Evolutionary conservation across 2,797 vertebrate genomes (phyloP).

Genomic region (Sebastiscus albofasciatus): DNA sequence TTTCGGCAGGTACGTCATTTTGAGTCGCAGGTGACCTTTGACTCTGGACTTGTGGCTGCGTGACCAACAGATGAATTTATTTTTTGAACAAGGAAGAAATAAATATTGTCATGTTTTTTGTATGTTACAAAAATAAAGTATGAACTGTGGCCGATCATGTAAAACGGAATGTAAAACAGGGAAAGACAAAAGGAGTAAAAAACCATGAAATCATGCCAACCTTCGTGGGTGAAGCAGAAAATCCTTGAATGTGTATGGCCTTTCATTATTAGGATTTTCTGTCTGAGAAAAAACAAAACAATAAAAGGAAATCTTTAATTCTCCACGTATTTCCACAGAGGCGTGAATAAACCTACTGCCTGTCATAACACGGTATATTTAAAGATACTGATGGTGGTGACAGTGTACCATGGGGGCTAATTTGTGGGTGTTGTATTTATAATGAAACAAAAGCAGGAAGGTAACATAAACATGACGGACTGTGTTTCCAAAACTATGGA

Average conservation of each 20-base stretch:
- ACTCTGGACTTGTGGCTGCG: constrained; percentile 95
- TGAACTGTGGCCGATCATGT: neutral
- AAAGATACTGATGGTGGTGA: constrained; percentile 26
- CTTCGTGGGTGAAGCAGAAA: constrained; percentile 98
- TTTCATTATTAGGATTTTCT: constrained; percentile 93
- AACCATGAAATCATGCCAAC: constrained; percentile 79
- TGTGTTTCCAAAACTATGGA: constrained; percentile 73
- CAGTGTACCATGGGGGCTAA: constrained; percentile 24
- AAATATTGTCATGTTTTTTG: neutral
- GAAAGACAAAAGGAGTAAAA: constrained; percentile 26
- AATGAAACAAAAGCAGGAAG: constrained; percentile 61
- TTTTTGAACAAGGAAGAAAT: neutral
- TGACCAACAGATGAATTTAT: neutral
- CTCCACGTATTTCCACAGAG: constrained; percentile 3
- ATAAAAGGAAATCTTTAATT: constrained; percentile 33
- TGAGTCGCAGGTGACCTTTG: constrained; percentile 95
- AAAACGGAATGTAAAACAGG: constrained; percentile 37
- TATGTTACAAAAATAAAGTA: neutral
- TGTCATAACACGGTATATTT: constrained; percentile 9
- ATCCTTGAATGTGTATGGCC: constrained; percentile 98
- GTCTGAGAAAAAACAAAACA: constrained; percentile 85
- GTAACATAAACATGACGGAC: constrained; percentile 59
- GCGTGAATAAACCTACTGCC: neutral
- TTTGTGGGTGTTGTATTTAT: constrained; percentile 60
- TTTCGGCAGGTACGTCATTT: constrained; percentile 97